phyloP scores from a whole-genome alignment of 1,140 invertebrate genomes.

The Caenorhabditis tropicalis region DNA sequence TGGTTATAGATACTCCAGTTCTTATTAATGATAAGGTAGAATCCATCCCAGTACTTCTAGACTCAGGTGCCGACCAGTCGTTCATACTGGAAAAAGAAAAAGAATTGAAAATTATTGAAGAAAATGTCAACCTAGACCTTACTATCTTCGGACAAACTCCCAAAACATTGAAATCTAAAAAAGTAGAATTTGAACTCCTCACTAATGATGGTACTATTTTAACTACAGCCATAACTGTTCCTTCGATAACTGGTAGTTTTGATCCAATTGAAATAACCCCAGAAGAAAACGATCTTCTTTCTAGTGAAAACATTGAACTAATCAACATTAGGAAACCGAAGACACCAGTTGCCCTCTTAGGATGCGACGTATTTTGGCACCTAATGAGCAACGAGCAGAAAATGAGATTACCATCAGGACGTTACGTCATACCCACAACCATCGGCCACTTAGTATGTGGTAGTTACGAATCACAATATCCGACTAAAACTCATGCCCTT shows the following conservation, averaged over 20 bases:
- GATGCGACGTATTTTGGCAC: background rate
- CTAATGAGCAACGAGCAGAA: background rate
- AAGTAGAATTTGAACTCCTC: background rate
- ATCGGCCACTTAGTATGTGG: background rate
- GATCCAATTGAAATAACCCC: background rate
- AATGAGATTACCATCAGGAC: background rate
- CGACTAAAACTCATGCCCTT: background rate
- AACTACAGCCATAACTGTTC: background rate
- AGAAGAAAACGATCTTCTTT: background rate
- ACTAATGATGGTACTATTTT: background rate
- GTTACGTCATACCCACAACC: background rate
- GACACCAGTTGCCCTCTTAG: background rate
- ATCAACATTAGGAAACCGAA: background rate
- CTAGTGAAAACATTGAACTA: background rate
- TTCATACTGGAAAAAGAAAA: background rate
- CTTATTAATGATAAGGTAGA: background rate
- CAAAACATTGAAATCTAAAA: background rate
- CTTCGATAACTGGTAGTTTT: background rate
- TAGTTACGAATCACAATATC: background rate
- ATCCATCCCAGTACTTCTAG: background rate
- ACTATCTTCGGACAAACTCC: background rate
- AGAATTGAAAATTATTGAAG: background rate
- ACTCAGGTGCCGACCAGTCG: background rate
- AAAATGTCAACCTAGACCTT: background rate
- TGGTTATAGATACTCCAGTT: background rate